These are phyloP conservation scores for Palythoa grandis DNA, from an alignment of 92 coral and sea anemone genomes.

Conservation along the genomic window DNA sequence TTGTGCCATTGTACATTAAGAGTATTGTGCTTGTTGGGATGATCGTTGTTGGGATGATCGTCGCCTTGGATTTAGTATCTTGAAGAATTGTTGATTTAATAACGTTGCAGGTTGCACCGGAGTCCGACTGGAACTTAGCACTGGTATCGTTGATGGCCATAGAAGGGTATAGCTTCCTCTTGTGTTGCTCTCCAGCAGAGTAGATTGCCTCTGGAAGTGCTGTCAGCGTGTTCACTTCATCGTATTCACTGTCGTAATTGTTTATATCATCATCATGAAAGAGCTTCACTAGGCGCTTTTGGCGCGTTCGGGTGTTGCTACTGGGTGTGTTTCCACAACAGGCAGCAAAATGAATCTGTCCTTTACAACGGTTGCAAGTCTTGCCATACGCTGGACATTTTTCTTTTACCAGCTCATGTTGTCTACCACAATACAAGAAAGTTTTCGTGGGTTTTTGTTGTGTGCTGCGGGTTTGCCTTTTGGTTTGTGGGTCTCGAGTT, in stretches of 20 bases:
- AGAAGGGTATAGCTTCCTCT: conserved; percentile 51
- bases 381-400: conserved; percentile 51
- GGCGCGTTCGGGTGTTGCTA: conserved; percentile 19
- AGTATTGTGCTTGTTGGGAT: conserved; percentile 30
- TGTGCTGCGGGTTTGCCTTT: too few species aligned
- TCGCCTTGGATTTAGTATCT: conserved; percentile 34
- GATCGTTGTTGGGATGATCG: conserved; percentile 37
- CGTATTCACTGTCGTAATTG: conserved; percentile 45
- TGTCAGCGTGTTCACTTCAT: conserved; percentile 48
- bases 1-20: conserved; percentile 51
- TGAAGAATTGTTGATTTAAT: conserved; percentile 44
- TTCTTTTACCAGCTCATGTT: conserved; percentile 39
- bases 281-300: background rate
- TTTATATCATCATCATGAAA: conserved; percentile 42
- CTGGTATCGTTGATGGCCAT: conserved; percentile 37
- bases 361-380: conserved; percentile 37
- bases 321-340: conserved; percentile 45
- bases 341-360: conserved; percentile 55
- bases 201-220: conserved; percentile 24
- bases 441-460: too few species aligned
- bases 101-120: conserved; percentile 67
- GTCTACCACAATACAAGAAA: too few species aligned
- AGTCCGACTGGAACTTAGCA: conserved; percentile 57
- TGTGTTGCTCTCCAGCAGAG: conserved; percentile 19
- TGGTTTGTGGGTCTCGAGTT: too few species aligned